Evolutionary conservation across 2,888 invertebrate species (phyloP).

Genomic region (Acrocyrtus sp.): DNA sequence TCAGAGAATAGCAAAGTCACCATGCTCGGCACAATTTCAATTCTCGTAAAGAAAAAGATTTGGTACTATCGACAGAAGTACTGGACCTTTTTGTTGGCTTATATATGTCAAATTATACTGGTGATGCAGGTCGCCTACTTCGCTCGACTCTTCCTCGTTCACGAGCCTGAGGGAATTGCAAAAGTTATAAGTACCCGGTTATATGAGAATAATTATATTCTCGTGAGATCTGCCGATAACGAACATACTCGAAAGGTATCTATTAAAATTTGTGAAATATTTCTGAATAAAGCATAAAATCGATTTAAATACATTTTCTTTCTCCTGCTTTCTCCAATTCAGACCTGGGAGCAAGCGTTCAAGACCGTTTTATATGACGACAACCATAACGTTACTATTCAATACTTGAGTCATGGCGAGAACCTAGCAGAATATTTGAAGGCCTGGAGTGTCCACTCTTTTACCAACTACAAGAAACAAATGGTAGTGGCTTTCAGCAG

Average conservation of each 20-base stretch:
- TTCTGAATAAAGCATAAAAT: background rate
- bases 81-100: slow-evolving; percentile 14
- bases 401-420: slow-evolving; percentile 1
- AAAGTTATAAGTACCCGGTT: slow-evolving; percentile 10
- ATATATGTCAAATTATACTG: slow-evolving; percentile 34
- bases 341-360: slow-evolving; percentile 31
- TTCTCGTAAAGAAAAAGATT: slow-evolving; percentile 26
- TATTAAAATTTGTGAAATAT: background rate
- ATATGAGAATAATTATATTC: slow-evolving; percentile 19
- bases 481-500: slow-evolving; percentile 24
- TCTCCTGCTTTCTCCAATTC: background rate
- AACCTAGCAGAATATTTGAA: slow-evolving; percentile 10
- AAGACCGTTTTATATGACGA: background rate
- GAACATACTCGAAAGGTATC: slow-evolving; percentile 18
- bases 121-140: slow-evolving; percentile 3
- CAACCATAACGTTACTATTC: background rate
- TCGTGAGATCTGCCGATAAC: slow-evolving; percentile 34
- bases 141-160: slow-evolving; percentile 10
- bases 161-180: slow-evolving; percentile 31
- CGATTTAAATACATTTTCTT: background rate
- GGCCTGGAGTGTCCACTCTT: background rate
- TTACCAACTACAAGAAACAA: slow-evolving; percentile 24
- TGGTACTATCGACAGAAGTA: slow-evolving; percentile 50
- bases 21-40: background rate
- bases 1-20: background rate